Percentiles rank a stretch among this genome's conserved stretches.
Conservation (phyloP, 2,888 invertebrate genomes). For the Stenotaenia linearis region DNA sequence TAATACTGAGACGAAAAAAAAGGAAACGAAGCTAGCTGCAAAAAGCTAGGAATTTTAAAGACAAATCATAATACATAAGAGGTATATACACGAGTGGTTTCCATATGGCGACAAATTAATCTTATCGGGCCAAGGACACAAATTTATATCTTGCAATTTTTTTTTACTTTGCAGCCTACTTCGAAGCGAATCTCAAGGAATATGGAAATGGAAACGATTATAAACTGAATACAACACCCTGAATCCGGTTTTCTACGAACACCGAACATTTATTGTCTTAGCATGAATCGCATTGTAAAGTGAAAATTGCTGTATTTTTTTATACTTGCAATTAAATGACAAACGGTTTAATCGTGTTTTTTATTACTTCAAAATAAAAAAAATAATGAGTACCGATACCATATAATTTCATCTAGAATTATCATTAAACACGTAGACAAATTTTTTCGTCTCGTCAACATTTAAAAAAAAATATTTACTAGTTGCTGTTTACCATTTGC, state of each 20-base stretch:
- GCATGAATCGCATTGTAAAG: neutral
- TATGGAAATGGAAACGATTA: neutral
- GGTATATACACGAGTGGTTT: neutral
- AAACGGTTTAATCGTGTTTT: neutral
- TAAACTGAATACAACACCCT: neutral
- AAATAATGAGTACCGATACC: too few species aligned
- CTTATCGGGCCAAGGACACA: neutral
- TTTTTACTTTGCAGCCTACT: neutral
- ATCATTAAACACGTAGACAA: neutral
- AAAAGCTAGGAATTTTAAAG: neutral
- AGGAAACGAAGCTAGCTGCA: slow-evolving; percentile 41
- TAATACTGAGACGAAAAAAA: slow-evolving; percentile 81
- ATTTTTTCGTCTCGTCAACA: too few species aligned
- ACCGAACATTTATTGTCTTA: neutral
- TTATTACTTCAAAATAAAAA: too few species aligned
- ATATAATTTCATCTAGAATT: too few species aligned
- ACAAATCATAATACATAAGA: neutral
- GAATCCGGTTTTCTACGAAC: neutral
- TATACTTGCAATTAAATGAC: neutral
- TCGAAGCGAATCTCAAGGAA: neutral
- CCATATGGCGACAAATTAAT: neutral
- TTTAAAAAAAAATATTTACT: too few species aligned
- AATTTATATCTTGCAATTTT: neutral
- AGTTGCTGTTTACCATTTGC: too few species aligned
- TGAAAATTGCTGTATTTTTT: neutral